A percentile compares a stretch with the other conserved stretches of the same genome.
Evolutionary conservation across 1,140 invertebrate species (phyloP).

Genomic region (Elysia chlorotica): DNA sequence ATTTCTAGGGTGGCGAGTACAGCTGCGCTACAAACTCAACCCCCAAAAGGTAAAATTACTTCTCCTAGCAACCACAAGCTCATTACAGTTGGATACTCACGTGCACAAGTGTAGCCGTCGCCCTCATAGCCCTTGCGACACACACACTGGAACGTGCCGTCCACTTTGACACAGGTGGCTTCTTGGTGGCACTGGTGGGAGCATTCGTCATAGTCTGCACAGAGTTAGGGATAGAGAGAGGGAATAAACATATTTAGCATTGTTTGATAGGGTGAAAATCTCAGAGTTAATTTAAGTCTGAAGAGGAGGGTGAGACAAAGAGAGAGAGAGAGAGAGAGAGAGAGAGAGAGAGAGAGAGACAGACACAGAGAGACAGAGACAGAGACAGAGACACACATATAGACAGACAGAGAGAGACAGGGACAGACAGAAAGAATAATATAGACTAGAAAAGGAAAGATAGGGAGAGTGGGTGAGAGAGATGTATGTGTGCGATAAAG

Average conservation of each 20-base stretch:
- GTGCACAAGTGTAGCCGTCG: constrained; percentile 68
- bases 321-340: not conserved
- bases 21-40: no score
- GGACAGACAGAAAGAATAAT: not conserved
- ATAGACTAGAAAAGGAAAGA: not conserved
- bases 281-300: no score
- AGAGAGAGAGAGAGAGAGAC: not conserved
- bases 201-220: constrained; percentile 41
- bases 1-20: no score
- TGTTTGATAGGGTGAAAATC: no score
- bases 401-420: not conserved
- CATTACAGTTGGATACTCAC: constrained; percentile 33
- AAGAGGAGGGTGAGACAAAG: constrained; percentile 2
- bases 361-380: not conserved
- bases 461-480: not conserved
- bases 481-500: not conserved
- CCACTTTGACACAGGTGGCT: constrained; percentile 82
- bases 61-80: no score
- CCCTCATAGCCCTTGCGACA: constrained; percentile 82
- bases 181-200: constrained; percentile 70
- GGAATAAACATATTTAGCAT: not conserved
- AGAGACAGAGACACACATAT: not conserved
- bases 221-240: constrained; percentile 6
- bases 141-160: constrained; percentile 81
- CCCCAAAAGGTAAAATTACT: no score